Evolutionary conservation across 2,888 invertebrate genomes (phyloP).

Genomic region (Drosophila setosimentum): DNA sequence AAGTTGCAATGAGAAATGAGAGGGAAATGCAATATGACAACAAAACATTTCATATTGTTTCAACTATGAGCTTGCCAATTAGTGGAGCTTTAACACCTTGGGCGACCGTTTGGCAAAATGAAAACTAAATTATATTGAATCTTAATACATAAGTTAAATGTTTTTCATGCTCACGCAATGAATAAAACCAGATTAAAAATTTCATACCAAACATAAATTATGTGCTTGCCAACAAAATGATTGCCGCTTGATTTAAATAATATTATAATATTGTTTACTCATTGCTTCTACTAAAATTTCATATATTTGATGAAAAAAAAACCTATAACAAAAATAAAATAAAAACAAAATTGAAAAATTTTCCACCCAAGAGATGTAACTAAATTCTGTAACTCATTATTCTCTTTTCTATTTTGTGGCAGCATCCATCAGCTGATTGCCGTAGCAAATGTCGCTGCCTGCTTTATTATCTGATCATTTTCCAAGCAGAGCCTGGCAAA

Average conservation of each 20-base stretch:
- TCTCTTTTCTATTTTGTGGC: constrained; percentile 3
- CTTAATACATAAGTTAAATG: background rate
- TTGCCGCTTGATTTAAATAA: background rate
- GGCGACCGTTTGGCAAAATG: background rate
- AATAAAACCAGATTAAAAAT: background rate
- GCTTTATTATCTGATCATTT: constrained; percentile 48
- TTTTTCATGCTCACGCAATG: background rate
- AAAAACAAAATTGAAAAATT: background rate
- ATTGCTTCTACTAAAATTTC: background rate
- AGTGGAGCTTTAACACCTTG: constrained; percentile 15
- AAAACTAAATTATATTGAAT: background rate
- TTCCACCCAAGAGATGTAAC: background rate
- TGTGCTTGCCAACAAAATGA: background rate
- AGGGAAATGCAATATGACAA: constrained; percentile 40
- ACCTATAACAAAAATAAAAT: background rate
- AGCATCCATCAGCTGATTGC: constrained; percentile 22
- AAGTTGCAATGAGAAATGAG: constrained; percentile 45
- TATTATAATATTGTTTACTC: background rate
- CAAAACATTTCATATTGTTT: constrained; percentile 18
- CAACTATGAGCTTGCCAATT: constrained; percentile 1
- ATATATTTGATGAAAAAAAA: background rate
- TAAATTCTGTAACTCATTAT: background rate
- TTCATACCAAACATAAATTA: no score
- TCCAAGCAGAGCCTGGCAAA: constrained; percentile 26
- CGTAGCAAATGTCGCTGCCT: constrained; percentile 9